Evolutionary conservation across 2,797 vertebrate genomes (phyloP).

Genomic region (Muscicapa striata): DNA sequence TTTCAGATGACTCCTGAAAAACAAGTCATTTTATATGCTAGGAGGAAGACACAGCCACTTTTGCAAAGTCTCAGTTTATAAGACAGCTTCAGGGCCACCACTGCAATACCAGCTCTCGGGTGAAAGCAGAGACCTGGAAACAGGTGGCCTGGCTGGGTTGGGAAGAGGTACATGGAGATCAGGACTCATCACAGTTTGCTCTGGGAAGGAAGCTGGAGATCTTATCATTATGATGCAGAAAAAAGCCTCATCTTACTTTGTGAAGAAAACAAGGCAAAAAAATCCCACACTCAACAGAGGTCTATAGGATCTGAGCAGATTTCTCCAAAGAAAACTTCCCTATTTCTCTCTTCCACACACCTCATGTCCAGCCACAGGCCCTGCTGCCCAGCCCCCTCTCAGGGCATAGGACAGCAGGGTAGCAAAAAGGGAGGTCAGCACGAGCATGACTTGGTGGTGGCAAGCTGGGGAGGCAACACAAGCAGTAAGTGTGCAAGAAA

Average conservation of each 20-base stretch:
- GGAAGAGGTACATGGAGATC: not conserved
- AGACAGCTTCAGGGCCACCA: not conserved
- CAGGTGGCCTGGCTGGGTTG: not conserved
- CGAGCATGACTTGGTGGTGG: fast-evolving
- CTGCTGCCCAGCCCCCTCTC: not conserved
- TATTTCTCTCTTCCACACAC: not conserved
- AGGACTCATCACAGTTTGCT: too few relatives aligned
- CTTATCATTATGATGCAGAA: not conserved
- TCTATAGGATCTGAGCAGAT: not conserved
- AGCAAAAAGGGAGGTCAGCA: not conserved
- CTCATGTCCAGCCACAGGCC: fast-evolving
- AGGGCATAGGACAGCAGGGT: not conserved
- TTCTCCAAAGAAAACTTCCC: not conserved
- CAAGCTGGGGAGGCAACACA: not conserved
- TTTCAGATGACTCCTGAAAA: slow-evolving; percentile 34
- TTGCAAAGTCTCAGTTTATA: not conserved
- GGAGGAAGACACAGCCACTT: not conserved
- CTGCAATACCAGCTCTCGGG: fast-evolving
- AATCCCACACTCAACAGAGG: not conserved
- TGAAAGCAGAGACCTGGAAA: not conserved
- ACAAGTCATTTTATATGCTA: not conserved
- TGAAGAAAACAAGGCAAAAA: not conserved
- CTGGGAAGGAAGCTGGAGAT: not conserved
- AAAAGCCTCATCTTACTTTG: not conserved
- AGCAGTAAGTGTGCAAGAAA: fast-evolving